Evolutionary conservation across 1,140 invertebrate genomes (phyloP), one percentile per base, ranked within the genome.

Genomic region (Doryteuthis pealeii): DNA sequence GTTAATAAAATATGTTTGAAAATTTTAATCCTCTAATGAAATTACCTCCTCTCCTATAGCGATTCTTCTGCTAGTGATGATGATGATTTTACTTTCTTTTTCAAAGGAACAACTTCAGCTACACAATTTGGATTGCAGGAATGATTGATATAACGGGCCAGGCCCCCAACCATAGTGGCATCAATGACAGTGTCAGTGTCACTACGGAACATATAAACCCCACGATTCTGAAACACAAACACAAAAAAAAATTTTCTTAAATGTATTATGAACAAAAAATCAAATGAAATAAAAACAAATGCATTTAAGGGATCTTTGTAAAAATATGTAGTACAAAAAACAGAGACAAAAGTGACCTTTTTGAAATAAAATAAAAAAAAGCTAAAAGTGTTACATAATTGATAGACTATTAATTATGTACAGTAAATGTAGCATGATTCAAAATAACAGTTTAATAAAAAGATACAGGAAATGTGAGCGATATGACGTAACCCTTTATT

Each of bases 41-140:
- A 84, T 87, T 88, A 98, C 97, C 93, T 99, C 98, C 91, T 99
- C 98, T 68, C 97, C 97, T 84, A 96, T 92, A 83, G 92, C 91
- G 83, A 99, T 98, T 86, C 95, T 91, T 78, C 97, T 90, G 87
- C 98, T 99, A 14, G 98, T 95, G 90, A 99, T 98, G 83, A 99
- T 99, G 58, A 92, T 90, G 85, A 99, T 99, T 86, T 97, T 93
- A 74, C 96, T 91, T 85, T 99, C 96, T 78, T 96, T 92, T 86
- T 99, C 97, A 71, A 99, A 96, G 89, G 95, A 28, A 99, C 96
- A 77, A 95, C 95, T 91, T 99, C 97, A 66, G 98, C 97, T 35
- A 98, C 95, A 90, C 98, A 99, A 89, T 99, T 99, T 26, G 98
- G 98, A 89, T 97, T 96, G 89, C 98, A 99, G 32, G 96, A 99